A percentile compares a stretch with the other conserved stretches of the same genome.
These are phyloP conservation scores for Helostoma temminkii DNA, from an alignment of 2,797 vertebrate species.

Conservation along the genomic window DNA sequence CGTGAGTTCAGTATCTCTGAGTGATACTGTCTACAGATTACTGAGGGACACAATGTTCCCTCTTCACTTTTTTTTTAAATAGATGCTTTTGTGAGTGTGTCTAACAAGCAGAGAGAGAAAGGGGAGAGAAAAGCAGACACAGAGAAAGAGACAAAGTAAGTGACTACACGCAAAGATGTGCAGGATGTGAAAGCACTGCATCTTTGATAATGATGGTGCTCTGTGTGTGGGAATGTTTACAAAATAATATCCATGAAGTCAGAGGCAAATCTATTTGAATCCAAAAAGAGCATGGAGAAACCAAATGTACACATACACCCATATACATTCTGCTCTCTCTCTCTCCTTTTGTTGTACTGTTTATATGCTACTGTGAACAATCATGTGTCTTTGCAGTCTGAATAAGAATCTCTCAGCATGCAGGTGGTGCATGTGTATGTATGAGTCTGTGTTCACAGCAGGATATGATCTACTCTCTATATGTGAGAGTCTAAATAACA, in stretches of 20 bases:
- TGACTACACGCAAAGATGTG: conserved; percentile 24
- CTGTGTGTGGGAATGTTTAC: conserved; percentile 28
- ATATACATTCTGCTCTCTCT: conserved; percentile 18
- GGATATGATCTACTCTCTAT: conserved; percentile 59
- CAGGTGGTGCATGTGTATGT: conserved; percentile 53
- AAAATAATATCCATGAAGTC: conserved; percentile 33
- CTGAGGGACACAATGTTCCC: conserved; percentile 28
- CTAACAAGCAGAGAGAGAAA: conserved; percentile 6
- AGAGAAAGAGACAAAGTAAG: conserved; percentile 9
- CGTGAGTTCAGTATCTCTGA: conserved; percentile 33
- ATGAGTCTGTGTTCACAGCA: conserved; percentile 67
- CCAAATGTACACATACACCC: conserved; percentile 33
- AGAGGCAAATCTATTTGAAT: conserved; percentile 17
- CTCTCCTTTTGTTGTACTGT: background rate
- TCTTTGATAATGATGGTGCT: conserved; percentile 41
- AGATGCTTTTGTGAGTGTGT: conserved; percentile 14
- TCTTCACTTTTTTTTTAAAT: conserved; percentile 17
- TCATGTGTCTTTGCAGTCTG: conserved; percentile 47
- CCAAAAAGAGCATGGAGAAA: conserved; percentile 7
- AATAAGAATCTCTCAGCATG: conserved; percentile 67
- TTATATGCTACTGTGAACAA: conserved; percentile 35
- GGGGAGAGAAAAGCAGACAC: conserved; percentile 19
- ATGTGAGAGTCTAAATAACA: conserved; percentile 52
- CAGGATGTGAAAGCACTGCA: conserved; percentile 17
- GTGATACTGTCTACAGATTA: conserved; percentile 34